Percentiles rank a stretch among this genome's conserved stretches.
These are phyloP conservation scores for Drosophila mettleri DNA, from an alignment of 2,888 invertebrate genomes.

Conservation along the genomic window DNA sequence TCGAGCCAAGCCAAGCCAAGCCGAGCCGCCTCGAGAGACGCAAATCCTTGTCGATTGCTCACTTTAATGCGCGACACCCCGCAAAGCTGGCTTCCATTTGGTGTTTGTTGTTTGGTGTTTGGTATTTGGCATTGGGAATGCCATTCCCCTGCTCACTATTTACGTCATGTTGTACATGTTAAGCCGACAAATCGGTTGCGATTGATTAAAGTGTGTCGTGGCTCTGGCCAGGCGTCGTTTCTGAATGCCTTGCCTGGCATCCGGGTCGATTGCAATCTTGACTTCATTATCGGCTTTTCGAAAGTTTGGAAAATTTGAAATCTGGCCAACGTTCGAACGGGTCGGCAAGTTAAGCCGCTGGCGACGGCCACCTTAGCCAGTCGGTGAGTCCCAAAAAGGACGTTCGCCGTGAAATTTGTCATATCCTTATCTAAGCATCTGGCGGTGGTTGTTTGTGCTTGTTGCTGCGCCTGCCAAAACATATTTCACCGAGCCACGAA, in stretches of 20 bases:
- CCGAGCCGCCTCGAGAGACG: slow-evolving; percentile 40
- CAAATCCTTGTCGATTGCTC: slow-evolving; percentile 77
- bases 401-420: slow-evolving; percentile 69
- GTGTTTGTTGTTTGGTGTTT: neutral
- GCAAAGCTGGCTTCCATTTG: slow-evolving; percentile 30
- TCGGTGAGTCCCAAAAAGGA: slow-evolving; percentile 20
- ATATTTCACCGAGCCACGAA: slow-evolving; percentile 37
- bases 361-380: slow-evolving; percentile 67
- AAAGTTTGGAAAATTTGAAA: slow-evolving; percentile 46
- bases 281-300: slow-evolving; percentile 72
- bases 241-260: slow-evolving; percentile 8
- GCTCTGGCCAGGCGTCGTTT: slow-evolving; percentile 9
- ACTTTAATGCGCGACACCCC: slow-evolving; percentile 70
- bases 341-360: slow-evolving; percentile 68
- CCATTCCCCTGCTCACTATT: slow-evolving; percentile 53
- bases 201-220: slow-evolving; percentile 83
- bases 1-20: slow-evolving; percentile 4
- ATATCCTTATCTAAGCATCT: slow-evolving; percentile 68
- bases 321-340: slow-evolving; percentile 41
- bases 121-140: neutral
- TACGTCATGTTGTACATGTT: slow-evolving; percentile 82
- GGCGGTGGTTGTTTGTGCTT: slow-evolving; percentile 52
- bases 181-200: slow-evolving; percentile 84
- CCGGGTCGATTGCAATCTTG: slow-evolving; percentile 64
- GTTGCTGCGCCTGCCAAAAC: slow-evolving; percentile 24